A percentile compares a stretch with the other conserved stretches of the same genome.
phyloP scores from a whole-genome alignment of 1,140 invertebrate species.

The Pseudomyrmex concolor region DNA sequence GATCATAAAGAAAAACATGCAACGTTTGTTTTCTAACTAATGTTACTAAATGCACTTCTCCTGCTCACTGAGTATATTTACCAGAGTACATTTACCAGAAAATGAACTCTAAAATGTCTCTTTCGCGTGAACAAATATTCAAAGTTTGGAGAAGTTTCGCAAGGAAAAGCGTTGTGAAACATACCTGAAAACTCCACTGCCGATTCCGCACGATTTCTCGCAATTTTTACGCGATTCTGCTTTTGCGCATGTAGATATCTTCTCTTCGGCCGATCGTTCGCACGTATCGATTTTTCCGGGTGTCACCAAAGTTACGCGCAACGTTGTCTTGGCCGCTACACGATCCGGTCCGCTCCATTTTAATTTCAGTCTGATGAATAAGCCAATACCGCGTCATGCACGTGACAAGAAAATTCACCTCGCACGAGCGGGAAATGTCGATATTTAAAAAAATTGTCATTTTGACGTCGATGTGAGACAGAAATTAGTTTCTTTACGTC shows the following conservation, averaged over 20 bases:
- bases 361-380: conserved; percentile 81
- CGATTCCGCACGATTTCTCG: conserved; percentile 85
- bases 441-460: neutral
- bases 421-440: neutral
- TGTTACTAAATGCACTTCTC: conserved; percentile 13
- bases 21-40: neutral
- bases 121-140: too few relatives aligned
- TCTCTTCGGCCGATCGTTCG: conserved; percentile 74
- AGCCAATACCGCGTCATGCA: conserved; percentile 4
- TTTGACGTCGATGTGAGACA: neutral
- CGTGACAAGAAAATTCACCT: conserved; percentile 24
- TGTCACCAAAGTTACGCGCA: conserved; percentile 83
- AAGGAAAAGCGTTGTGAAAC: conserved; percentile 44
- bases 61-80: conserved; percentile 23
- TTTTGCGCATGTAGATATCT: conserved; percentile 84
- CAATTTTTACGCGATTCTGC: conserved; percentile 84
- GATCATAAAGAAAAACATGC: conserved; percentile 34
- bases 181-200: conserved; percentile 82
- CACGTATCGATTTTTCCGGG: conserved; percentile 75
- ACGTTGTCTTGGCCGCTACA: conserved; percentile 77
- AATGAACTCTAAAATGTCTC: neutral
- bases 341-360: conserved; percentile 84
- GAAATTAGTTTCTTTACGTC: neutral
- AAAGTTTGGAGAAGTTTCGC: too few relatives aligned
- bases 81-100: neutral